Conservation (phyloP, 2,113 vertebrate species). For the Chrysochloris asiatica region DNA sequence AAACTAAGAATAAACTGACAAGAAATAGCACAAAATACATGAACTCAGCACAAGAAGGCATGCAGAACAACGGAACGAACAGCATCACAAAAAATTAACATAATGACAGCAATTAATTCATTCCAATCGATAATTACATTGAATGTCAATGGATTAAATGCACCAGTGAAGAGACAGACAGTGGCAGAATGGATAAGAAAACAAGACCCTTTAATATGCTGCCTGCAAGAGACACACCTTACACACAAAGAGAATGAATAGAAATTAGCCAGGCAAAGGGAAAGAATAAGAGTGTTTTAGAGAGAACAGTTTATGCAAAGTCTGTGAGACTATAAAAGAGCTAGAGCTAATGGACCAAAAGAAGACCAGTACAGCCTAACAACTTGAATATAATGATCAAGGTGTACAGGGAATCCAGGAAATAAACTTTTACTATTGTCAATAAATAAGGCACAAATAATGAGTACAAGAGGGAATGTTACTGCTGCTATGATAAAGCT, state of each 20-base stretch:
- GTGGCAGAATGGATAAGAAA: too few species aligned
- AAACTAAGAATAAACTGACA: too few species aligned
- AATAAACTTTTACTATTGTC: slow-evolving; percentile 19
- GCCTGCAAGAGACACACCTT: too few species aligned
- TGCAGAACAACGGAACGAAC: too few species aligned
- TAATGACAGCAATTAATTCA: too few species aligned
- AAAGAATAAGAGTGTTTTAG: slow-evolving; percentile 12
- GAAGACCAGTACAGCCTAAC: neutral
- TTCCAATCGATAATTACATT: too few species aligned
- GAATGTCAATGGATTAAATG: too few species aligned
- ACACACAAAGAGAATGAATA: slow-evolving; percentile 19
- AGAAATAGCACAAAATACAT: too few species aligned
- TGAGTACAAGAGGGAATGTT: neutral
- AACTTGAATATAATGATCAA: neutral
- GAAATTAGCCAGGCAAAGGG: slow-evolving; percentile 4
- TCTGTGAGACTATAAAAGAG: neutral
- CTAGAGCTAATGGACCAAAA: neutral
- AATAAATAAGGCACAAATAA: neutral
- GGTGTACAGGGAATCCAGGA: neutral
- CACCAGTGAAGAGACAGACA: too few species aligned
- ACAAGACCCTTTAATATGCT: too few species aligned
- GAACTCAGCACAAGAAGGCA: too few species aligned
- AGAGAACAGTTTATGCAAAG: neutral
- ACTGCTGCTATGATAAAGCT: neutral
- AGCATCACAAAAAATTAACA: too few species aligned